Conservation (phyloP, 2,888 invertebrate genomes). For the Oxyteleia sp. region DNA sequence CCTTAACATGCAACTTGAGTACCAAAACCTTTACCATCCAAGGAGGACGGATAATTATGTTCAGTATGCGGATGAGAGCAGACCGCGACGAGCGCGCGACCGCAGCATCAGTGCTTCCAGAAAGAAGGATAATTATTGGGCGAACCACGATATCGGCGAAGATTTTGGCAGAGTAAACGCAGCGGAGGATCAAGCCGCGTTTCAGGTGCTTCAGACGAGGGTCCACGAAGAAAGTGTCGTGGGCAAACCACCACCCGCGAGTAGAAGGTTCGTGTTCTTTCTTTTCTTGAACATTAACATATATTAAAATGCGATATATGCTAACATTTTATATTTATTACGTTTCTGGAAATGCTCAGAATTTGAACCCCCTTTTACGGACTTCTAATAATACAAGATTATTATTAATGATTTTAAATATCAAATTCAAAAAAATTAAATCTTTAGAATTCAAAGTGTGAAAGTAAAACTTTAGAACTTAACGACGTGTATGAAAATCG, state of each 20-base stretch:
- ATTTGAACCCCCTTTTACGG: too few relatives aligned
- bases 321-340: too few relatives aligned
- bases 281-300: too few relatives aligned
- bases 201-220: conserved; percentile 82
- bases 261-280: conserved; percentile 84
- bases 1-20: conserved; percentile 87
- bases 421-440: too few relatives aligned
- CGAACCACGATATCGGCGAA: conserved; percentile 80
- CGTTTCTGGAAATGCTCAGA: too few relatives aligned
- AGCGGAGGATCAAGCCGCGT: conserved; percentile 83
- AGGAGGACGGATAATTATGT: conserved; percentile 68
- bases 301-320: too few relatives aligned
- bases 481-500: too few relatives aligned
- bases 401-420: too few relatives aligned
- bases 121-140: conserved; percentile 82
- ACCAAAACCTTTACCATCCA: conserved; percentile 86
- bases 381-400: too few relatives aligned
- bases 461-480: too few relatives aligned
- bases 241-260: conserved; percentile 82
- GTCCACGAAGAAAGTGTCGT: conserved; percentile 83
- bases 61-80: conserved; percentile 71
- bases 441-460: too few relatives aligned
- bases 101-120: conserved; percentile 82
- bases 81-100: conserved; percentile 78
- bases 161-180: conserved; percentile 80